Evolutionary conservation across 2,113 vertebrate genomes (phyloP), one percentile per base, ranked within the genome.

Genomic region (Saguinus imperator): DNA sequence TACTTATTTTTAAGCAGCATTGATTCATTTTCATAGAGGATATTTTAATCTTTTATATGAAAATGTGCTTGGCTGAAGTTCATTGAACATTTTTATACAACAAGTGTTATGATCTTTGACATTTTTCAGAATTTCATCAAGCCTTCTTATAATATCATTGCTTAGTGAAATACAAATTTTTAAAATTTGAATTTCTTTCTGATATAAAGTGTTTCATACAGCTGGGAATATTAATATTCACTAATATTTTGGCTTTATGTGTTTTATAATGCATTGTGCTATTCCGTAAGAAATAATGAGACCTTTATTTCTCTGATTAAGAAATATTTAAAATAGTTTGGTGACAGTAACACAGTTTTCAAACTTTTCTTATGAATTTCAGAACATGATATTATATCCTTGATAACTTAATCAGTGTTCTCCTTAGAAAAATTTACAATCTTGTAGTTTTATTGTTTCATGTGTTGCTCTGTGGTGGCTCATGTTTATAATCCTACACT

Each of bases 41-140:
- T 68, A 43, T 13, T 61, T 88, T 83, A 23, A 88, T 45, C 17
- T 5, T 9, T 35, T 96, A 35, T 43, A 57, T 92, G 55, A 94
- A 87, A 95, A 89, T 79, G 35, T 81, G 14, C 4, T 95, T 55
- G 8, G 64, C 64, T 95, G 12, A 1, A 35, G 13, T 92, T 89
- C 57, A 87, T 45, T 86, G 40, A 29, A 37, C 29, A 91, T 14
- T 9, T 89, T 64, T 4, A 29, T 64, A 29, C 25, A 57, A 57
- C 55, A 64, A 64, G 61, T 64, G 12, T 64, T 27, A 64, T 29
- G 17, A 58, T 58, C 17, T 58, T 68, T 52, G 29, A 87, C 20
- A 93, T 82, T 92, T 94, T 94, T 50, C 48, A 82, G 20, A 93
- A n/a, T 58, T 18, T 96, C n/a, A 25, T 72, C 68, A 73, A 81